These are phyloP conservation scores for Heliocidaris tuberculata DNA, from an alignment of 35 echinoderm and acorn worm genomes.

Conservation along the genomic window DNA sequence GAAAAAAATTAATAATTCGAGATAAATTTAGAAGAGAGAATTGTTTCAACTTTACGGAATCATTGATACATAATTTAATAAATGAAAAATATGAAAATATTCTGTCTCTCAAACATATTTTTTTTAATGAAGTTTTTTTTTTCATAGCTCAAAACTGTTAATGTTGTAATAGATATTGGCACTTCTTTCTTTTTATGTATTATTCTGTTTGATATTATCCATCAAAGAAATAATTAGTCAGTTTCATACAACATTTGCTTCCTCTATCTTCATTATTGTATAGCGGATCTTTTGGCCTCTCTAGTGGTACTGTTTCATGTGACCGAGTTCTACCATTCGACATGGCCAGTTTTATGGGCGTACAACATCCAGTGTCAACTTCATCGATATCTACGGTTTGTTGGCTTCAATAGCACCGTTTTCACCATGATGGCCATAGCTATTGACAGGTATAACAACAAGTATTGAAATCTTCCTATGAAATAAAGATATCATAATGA, in stretches of 20 bases:
- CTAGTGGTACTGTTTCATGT: constrained; percentile 84
- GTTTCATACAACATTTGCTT: neutral
- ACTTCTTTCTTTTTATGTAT: too few species aligned
- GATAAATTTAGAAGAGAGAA: too few species aligned
- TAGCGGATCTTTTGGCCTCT: constrained; percentile 74
- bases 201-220: too few species aligned
- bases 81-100: too few species aligned
- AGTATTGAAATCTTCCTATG: neutral
- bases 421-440: constrained; percentile 88
- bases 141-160: too few species aligned
- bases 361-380: constrained; percentile 69
- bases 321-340: constrained; percentile 80
- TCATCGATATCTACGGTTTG: constrained; percentile 74
- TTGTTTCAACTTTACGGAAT: too few species aligned
- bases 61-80: too few species aligned
- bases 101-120: too few species aligned
- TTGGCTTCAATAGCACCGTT: constrained; percentile 82
- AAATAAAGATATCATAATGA: neutral
- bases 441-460: constrained; percentile 61
- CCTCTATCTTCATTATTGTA: neutral
- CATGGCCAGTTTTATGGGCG: constrained; percentile 81
- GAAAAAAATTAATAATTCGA: too few species aligned
- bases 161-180: too few species aligned
- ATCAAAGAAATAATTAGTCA: neutral
- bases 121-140: too few species aligned